Evolutionary conservation across 1,140 invertebrate genomes (phyloP), one percentile per base, ranked within the genome.

Genomic region (Pseudomyrmex flavicornis): DNA sequence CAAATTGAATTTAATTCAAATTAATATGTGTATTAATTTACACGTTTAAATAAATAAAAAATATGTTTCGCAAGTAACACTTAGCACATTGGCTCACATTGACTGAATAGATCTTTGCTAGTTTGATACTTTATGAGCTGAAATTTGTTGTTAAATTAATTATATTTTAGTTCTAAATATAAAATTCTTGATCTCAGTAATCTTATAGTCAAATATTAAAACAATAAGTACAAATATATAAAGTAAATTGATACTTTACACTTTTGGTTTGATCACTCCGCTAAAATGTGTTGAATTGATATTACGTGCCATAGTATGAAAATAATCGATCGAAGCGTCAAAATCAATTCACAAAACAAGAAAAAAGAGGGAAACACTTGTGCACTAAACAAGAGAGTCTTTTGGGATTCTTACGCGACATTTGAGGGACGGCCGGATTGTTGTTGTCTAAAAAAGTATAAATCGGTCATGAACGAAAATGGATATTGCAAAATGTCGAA

Each of bases 341-440:
- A 77, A 35, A 61, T 80, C 44, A 79, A 48, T 79, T 9, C 48
- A 54, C 66, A 80, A 80, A 70, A 80, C 56, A 12, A 70, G 9
- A 59, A 79, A 59, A n/a, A 50, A 69, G 58, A 48, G 15, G 2
- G 35, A 56, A 17, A 56, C 52, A 61, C 26, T 77, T 66, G 74
- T 77, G 75, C 35, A 44, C 8, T 70, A 17, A 72, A 20, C 44
- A 59, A 79, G 15, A 79, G 15, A 69, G 50, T 80, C 20, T 79
- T 54, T 44, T 69, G 20, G 15, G 76, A 50, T 79, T 50, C 76
- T 80, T 80, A 80, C 76, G 66, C 66, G 76, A 12, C 68, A 59
- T 50, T 70, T 80, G 20, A 48, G 66, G 22, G 66, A 72, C 1
- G 66, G 50, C 15, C 68, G 66, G 63, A 69, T 58, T 58, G 65